Percentiles rank a stretch among this genome's conserved stretches.
Conservation (phyloP, 2,888 invertebrate species). For the Acleris emargana region DNA sequence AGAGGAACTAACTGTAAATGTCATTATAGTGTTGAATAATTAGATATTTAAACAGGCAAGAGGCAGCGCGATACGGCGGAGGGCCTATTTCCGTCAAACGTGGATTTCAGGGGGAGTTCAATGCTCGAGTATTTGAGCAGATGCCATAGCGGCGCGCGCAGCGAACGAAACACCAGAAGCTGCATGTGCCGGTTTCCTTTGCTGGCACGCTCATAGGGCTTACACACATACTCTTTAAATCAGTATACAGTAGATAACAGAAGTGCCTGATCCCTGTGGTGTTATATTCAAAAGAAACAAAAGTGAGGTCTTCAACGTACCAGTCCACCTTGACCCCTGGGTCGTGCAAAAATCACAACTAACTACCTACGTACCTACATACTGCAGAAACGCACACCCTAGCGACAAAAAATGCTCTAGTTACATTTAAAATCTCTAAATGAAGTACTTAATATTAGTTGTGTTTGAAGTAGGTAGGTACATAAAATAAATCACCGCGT, state of each 20-base stretch:
- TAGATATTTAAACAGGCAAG: constrained; percentile 51
- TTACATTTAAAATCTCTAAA: too few relatives aligned
- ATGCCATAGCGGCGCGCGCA: constrained; percentile 48
- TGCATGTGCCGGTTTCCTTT: neutral
- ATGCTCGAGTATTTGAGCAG: constrained; percentile 67
- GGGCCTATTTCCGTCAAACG: constrained; percentile 64
- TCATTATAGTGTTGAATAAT: constrained; percentile 29
- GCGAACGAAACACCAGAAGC: constrained; percentile 38
- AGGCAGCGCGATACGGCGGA: constrained; percentile 43
- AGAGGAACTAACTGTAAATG: constrained; percentile 16
- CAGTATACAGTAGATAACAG: neutral
- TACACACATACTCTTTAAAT: neutral
- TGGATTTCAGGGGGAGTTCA: constrained; percentile 67
- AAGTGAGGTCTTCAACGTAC: too few relatives aligned
- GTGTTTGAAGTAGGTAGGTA: too few relatives aligned
- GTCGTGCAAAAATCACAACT: too few relatives aligned
- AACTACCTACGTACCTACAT: too few relatives aligned
- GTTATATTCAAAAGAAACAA: too few relatives aligned
- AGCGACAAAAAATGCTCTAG: too few relatives aligned
- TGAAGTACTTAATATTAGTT: too few relatives aligned
- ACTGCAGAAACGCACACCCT: too few relatives aligned
- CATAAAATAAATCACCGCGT: too few relatives aligned
- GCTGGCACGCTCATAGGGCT: neutral
- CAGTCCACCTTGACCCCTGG: too few relatives aligned
- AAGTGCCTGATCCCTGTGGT: too few relatives aligned